Evolutionary conservation across 2,888 invertebrate species (phyloP).

Genomic region (Calameuta pallipes): DNA sequence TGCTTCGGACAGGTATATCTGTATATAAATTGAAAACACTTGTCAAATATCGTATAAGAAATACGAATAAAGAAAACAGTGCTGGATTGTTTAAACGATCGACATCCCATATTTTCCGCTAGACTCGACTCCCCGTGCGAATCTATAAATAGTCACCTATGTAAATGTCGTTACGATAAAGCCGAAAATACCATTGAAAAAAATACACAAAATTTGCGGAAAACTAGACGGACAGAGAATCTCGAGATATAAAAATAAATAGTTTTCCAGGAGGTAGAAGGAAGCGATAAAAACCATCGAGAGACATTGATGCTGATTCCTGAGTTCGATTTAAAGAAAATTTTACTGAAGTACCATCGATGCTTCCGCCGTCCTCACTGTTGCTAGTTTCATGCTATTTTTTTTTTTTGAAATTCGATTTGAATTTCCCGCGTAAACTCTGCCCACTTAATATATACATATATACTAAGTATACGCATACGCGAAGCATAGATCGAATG

Average conservation of each 20-base stretch:
- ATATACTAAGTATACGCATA: neutral
- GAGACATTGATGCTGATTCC: neutral
- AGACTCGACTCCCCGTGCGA: no score
- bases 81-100: no score
- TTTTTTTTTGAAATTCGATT: neutral
- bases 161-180: neutral
- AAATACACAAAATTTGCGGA: neutral
- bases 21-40: neutral
- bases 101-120: no score
- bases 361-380: neutral
- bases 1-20: neutral
- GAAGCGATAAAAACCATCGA: neutral
- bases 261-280: neutral
- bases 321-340: neutral
- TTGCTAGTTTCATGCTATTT: neutral
- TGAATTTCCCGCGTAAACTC: neutral
- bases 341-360: neutral
- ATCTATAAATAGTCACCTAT: neutral
- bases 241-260: neutral
- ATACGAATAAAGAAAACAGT: no score
- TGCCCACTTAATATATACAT: neutral
- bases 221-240: neutral
- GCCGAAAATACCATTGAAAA: neutral
- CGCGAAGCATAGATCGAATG: neutral
- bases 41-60: no score